phyloP scores from a whole-genome alignment of 2,888 invertebrate species.

The Ptilodon capucinus region DNA sequence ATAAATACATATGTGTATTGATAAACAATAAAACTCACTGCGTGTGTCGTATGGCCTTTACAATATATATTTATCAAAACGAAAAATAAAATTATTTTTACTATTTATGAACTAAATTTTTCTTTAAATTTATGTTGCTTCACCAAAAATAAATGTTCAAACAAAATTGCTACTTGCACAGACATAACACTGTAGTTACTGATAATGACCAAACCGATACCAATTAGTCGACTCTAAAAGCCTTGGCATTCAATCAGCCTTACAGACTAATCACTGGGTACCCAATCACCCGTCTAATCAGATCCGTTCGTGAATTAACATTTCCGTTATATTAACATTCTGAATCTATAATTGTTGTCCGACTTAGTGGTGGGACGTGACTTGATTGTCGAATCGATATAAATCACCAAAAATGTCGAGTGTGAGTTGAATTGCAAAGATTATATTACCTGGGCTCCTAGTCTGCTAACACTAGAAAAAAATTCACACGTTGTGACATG shows the following conservation, averaged over 20 bases:
- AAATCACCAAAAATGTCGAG: no score
- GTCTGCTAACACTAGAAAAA: no score
- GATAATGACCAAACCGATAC: slow-evolving; percentile 18
- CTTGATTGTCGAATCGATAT: neutral
- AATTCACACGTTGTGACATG: no score
- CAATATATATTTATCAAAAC: no score
- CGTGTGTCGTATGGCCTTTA: no score
- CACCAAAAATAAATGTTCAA: neutral
- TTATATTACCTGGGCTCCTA: no score
- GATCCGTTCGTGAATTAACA: slow-evolving; percentile 34
- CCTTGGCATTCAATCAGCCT: slow-evolving; percentile 32
- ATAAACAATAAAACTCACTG: no score
- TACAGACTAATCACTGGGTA: slow-evolving; percentile 31
- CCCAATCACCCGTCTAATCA: slow-evolving; percentile 35
- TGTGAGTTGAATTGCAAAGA: no score
- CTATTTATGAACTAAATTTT: neutral
- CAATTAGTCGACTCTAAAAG: slow-evolving; percentile 28
- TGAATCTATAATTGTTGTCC: slow-evolving; percentile 40
- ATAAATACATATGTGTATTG: no score
- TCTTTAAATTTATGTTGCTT: neutral
- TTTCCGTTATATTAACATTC: slow-evolving; percentile 42
- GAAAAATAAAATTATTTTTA: no score
- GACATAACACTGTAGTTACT: slow-evolving; percentile 5
- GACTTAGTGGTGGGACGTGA: slow-evolving; percentile 11
- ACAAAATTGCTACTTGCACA: slow-evolving; percentile 5